phyloP scores from a whole-genome alignment of 2,888 invertebrate species.

The Eristalis tenax region DNA sequence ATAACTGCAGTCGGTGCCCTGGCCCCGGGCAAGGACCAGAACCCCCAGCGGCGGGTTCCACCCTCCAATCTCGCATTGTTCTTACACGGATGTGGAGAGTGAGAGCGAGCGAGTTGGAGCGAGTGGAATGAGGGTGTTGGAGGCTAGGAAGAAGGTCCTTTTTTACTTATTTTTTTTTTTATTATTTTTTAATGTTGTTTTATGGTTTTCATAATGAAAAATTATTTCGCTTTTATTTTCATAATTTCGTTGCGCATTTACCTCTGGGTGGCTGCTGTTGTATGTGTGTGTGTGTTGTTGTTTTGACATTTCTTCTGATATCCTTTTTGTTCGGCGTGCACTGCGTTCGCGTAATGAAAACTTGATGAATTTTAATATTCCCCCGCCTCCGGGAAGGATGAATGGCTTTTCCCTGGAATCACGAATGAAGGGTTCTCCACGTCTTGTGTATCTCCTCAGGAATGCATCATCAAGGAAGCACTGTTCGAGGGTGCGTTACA shows the following conservation, averaged over 20 bases:
- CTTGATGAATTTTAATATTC: constrained; percentile 69
- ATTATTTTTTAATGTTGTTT: constrained; percentile 66
- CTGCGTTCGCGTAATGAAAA: constrained; percentile 58
- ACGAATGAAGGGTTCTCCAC: constrained; percentile 46
- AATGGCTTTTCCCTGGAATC: not conserved
- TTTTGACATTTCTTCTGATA: constrained; percentile 2
- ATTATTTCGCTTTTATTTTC: constrained; percentile 68
- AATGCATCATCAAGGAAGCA: not conserved
- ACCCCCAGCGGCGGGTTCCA: constrained; percentile 14
- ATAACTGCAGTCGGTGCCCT: constrained; percentile 62
- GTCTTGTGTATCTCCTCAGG: not conserved
- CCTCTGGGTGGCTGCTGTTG: not conserved
- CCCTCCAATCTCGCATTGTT: not conserved
- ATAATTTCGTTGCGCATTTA: constrained; percentile 46
- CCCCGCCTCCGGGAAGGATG: not conserved
- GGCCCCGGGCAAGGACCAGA: constrained; percentile 42
- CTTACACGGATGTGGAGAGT: not conserved
- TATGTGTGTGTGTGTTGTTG: not conserved
- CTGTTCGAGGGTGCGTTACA: not conserved
- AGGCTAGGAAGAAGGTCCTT: constrained; percentile 14
- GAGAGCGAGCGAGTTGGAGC: too few relatives aligned
- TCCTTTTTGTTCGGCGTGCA: constrained; percentile 3
- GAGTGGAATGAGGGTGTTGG: too few relatives aligned
- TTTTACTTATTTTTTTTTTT: constrained; percentile 23
- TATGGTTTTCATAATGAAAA: constrained; percentile 70